A percentile compares a stretch with the other conserved stretches of the same genome.
Evolutionary conservation across 2,113 vertebrate species (phyloP).

Genomic region (Takifugu flavidus): DNA sequence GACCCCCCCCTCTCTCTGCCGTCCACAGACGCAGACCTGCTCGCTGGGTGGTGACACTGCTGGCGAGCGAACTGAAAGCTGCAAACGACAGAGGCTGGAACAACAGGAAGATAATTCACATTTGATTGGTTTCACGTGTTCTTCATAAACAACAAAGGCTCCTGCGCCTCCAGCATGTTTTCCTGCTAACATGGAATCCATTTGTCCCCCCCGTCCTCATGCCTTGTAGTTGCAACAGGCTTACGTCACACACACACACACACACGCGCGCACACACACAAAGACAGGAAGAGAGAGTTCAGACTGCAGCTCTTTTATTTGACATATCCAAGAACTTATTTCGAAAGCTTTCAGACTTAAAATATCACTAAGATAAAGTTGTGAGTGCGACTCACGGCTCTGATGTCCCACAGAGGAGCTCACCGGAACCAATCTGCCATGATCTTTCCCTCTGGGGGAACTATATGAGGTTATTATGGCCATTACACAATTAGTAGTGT

Average conservation of each 20-base stretch:
- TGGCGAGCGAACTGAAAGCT: slow-evolving; percentile 64
- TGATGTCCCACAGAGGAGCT: no score
- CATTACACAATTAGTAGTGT: no score
- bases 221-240: slow-evolving; percentile 57
- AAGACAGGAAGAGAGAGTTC: not conserved
- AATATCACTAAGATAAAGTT: slow-evolving; percentile 31
- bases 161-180: slow-evolving; percentile 70
- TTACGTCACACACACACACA: slow-evolving; percentile 26
- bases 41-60: slow-evolving; percentile 75
- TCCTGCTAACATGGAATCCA: slow-evolving; percentile 78
- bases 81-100: slow-evolving; percentile 72
- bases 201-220: slow-evolving; percentile 65
- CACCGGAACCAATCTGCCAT: no score
- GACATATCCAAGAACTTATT: slow-evolving; percentile 48
- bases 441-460: no score
- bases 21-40: slow-evolving; percentile 48
- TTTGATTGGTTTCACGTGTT: slow-evolving; percentile 81
- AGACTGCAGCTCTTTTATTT: not conserved
- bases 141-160: slow-evolving; percentile 80
- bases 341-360: slow-evolving; percentile 39
- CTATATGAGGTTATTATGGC: no score
- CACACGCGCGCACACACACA: slow-evolving; percentile 2
- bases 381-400: no score
- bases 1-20: slow-evolving; percentile 11
- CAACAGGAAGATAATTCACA: slow-evolving; percentile 78